Percentiles rank a stretch among this genome's conserved stretches.
Conservation (phyloP, 64 coral and sea anemone genomes). For the Porites lutea region DNA sequence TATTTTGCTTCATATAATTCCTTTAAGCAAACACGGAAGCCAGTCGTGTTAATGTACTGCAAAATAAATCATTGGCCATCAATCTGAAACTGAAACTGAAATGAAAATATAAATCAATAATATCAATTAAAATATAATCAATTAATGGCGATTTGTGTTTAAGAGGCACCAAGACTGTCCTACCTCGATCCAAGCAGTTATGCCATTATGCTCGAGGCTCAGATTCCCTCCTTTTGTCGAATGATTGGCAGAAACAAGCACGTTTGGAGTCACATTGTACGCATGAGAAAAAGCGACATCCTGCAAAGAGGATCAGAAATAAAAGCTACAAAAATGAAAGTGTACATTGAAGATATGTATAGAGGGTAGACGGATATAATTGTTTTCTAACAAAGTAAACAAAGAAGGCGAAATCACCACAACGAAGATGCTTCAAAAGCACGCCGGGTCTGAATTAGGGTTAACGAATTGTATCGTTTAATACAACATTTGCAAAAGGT, state of each 20-base stretch:
- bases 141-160: not conserved
- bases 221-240: constrained; percentile 9
- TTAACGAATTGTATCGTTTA: no score
- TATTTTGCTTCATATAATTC: constrained; percentile 14
- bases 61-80: not conserved
- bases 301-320: not conserved
- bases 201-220: not conserved
- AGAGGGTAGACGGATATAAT: no score
- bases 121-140: not conserved
- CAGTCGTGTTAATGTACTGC: not conserved
- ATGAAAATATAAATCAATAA: no score
- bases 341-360: no score
- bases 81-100: no score
- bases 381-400: no score
- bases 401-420: no score
- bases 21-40: not conserved
- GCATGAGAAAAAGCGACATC: not conserved
- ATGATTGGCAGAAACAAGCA: not conserved
- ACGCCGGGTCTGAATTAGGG: no score
- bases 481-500: no score
- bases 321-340: not conserved
- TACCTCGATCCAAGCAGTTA: constrained; percentile 12
- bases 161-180: not conserved
- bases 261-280: not conserved
- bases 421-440: no score